Percentiles rank a stretch among this genome's conserved stretches.
Evolutionary conservation across 2,797 vertebrate genomes (phyloP).

Genomic region (Gymnopithys bicolor): DNA sequence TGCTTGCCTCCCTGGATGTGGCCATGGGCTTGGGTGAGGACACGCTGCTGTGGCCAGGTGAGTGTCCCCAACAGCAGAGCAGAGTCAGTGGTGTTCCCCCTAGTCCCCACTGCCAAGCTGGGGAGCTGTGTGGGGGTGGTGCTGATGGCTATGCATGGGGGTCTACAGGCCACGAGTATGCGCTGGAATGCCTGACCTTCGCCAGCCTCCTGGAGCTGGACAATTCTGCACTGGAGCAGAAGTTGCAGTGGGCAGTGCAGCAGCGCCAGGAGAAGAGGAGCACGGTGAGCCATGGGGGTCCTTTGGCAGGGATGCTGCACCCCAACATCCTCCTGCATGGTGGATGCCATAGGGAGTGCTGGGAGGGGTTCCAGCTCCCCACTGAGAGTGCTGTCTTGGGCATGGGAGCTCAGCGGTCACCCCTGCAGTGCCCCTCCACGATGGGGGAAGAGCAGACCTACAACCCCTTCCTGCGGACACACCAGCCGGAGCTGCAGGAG

Average conservation of each 20-base stretch:
- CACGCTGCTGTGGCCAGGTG: slow-evolving; percentile 94
- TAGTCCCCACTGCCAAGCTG: background rate
- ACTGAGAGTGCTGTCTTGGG: accelerated
- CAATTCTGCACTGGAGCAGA: slow-evolving; percentile 86
- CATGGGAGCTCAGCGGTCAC: background rate
- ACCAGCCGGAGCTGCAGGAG: slow-evolving; percentile 84
- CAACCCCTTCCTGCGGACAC: slow-evolving; percentile 93
- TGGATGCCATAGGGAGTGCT: background rate
- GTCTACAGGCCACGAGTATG: slow-evolving; percentile 91
- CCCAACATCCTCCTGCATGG: background rate
- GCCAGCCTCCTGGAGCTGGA: slow-evolving; percentile 89
- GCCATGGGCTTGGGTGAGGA: slow-evolving; percentile 86
- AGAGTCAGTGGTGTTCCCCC: background rate
- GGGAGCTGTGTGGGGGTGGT: accelerated
- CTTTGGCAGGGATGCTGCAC: background rate
- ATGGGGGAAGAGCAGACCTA: slow-evolving; percentile 91
- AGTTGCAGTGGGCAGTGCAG: slow-evolving; percentile 86
- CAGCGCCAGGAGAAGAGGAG: slow-evolving; percentile 85
- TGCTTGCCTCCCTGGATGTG: slow-evolving; percentile 93
- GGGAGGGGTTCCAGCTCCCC: background rate
- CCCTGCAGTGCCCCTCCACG: slow-evolving; percentile 88
- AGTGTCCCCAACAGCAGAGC: background rate
- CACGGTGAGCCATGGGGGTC: slow-evolving; percentile 74
- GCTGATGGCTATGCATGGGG: background rate
- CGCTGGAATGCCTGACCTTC: slow-evolving; percentile 93